Percentiles rank a stretch among this genome's conserved stretches.
Conservation (phyloP, 2,113 vertebrate species). For the Oncorhynchus tshawytscha region DNA sequence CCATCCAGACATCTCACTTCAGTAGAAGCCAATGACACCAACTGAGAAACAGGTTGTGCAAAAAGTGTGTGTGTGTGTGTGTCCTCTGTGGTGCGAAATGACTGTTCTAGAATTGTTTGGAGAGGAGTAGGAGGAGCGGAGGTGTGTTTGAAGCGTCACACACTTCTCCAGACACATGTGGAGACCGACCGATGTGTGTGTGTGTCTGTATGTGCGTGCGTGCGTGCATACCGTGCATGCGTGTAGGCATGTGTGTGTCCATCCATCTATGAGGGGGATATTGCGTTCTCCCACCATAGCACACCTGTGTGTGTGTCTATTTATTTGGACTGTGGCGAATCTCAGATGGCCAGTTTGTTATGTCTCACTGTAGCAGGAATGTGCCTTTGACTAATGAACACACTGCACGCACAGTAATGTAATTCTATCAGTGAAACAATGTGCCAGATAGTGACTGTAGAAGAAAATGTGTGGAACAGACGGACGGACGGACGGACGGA, state of each 20-base stretch:
- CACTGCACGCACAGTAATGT: background rate
- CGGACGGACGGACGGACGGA: too few species aligned
- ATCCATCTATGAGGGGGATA: slow-evolving; percentile 5
- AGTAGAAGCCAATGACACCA: slow-evolving; percentile 43
- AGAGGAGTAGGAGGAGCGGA: slow-evolving; percentile 16
- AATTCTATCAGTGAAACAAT: background rate
- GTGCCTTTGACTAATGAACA: slow-evolving; percentile 57
- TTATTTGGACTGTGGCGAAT: slow-evolving; percentile 48
- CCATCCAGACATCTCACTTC: slow-evolving; percentile 30
- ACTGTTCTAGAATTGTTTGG: slow-evolving; percentile 27
- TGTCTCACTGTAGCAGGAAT: slow-evolving; percentile 33
- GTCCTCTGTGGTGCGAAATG: background rate
- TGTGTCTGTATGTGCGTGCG: background rate
- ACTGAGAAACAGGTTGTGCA: slow-evolving; percentile 40
- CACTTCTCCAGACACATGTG: slow-evolving; percentile 46
- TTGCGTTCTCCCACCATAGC: slow-evolving; percentile 28
- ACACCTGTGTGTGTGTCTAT: slow-evolving; percentile 32
- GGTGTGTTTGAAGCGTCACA: slow-evolving; percentile 52
- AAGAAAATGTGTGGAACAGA: slow-evolving; percentile 37
- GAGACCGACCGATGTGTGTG: slow-evolving; percentile 12
- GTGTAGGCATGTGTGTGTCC: background rate
- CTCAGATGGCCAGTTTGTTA: slow-evolving; percentile 21
- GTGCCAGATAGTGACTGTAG: slow-evolving; percentile 34
- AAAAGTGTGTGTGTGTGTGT: slow-evolving; percentile 6
- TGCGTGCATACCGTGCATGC: slow-evolving; percentile 1